These are phyloP conservation scores for Vimba vimba DNA, from an alignment of 2,113 vertebrate genomes.

Conservation along the genomic window DNA sequence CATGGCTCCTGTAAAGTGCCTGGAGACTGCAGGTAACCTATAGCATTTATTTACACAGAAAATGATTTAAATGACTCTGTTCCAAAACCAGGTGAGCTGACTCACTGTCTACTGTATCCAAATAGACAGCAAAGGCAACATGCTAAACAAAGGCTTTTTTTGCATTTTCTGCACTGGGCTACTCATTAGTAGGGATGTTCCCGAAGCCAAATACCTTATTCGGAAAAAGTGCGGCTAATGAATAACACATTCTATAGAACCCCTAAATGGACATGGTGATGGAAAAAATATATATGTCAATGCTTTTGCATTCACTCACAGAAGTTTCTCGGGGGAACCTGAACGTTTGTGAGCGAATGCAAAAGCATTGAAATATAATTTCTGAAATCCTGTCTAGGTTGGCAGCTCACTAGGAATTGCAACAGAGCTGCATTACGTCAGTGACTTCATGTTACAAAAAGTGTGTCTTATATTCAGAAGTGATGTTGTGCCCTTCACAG, in stretches of 20 bases:
- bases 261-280: too few species aligned
- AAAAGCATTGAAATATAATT: too few species aligned
- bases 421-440: neutral
- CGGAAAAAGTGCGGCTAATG: too few species aligned
- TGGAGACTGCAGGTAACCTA: conserved; percentile 88
- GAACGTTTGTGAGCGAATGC: too few species aligned
- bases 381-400: neutral
- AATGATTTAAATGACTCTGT: neutral
- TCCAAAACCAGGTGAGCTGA: neutral
- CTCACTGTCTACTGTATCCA: neutral
- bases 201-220: too few species aligned
- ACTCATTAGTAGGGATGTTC: too few species aligned
- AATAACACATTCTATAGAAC: too few species aligned
- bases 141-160: neutral
- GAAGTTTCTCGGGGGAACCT: too few species aligned
- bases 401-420: neutral
- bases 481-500: conserved; percentile 68
- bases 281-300: too few species aligned
- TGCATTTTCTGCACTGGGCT: neutral
- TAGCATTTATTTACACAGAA: neutral
- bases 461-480: neutral
- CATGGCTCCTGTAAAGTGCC: conserved; percentile 87
- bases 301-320: too few species aligned
- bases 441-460: neutral
- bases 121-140: neutral